Evolutionary conservation across 2,888 invertebrate species (phyloP), one percentile per base, ranked within the genome.

Genomic region (Cryptus viduatorius): DNA sequence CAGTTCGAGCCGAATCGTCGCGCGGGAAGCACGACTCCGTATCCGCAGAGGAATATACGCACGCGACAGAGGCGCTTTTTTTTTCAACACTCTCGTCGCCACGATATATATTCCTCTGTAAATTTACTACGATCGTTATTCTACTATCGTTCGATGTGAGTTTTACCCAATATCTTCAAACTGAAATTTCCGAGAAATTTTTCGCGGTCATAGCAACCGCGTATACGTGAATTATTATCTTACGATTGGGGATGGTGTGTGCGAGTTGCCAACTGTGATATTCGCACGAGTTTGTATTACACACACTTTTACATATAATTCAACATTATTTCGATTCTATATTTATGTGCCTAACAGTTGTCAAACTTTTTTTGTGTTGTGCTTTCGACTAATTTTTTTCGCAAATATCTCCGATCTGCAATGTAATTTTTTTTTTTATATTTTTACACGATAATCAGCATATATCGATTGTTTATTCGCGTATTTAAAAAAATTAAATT

Each of bases 1-100:
- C 84, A 84, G 84, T 84, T 72, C 59, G 84, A 68, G 76, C 50
- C 19, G 82, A 72, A 82, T 71, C 84, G 79, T 82, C 84, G 84
- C 82, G 82, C 82, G 82, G 71, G 71, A 79, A 82, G 69, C 78
- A 84, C 81, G 67, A 73, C 61, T 48, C 61, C 5, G 61, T 61
- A 14, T 14, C 24, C 59, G 5, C 16, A 0, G 29, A 65, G 19
- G 12, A 4, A 65, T 16, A 42, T 42, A 42, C 37, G 37, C 65
- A 16, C 65, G 65, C 65, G 65, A 37, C 72, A 37, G 59, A 72
- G 72, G 44, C 59, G 1, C 61, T 31, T 5, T 8, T 14, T 24
- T 56, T 12, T 56, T 10, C 8, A 42, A 8, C 31, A 37, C 53
- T 61, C 14, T 53, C 46, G 19, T 29, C 14, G 67, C 29, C 42